Evolutionary conservation across 53 echinoderm and acorn worm species (phyloP), one percentile per base, ranked within the genome.

Genomic region (Luidia sarsii): DNA sequence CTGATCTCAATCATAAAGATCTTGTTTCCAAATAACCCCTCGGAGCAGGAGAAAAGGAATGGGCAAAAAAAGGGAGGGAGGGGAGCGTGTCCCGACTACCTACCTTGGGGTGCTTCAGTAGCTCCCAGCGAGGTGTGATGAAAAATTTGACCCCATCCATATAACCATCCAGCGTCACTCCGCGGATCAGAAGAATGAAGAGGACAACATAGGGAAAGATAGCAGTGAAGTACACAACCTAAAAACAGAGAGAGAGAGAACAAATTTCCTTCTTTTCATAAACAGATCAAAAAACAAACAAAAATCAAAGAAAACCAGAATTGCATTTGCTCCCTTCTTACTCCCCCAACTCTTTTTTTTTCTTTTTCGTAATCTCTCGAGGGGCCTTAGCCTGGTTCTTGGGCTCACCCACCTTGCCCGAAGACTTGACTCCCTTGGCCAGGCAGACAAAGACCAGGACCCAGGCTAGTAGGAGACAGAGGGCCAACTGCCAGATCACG

Each of bases 151-250:
- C 84, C 21, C 93, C 93, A 0, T 93, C 84, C 33, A 66, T 52
- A 34, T 86, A 80, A 2, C 93, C 93, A 21, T 82, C 83, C 27
- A 93, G 53, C 0, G 93, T 93, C 36, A 93, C 46, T 7, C 93
- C 93, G 20, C 90, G 84, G 87, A 93, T 87, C 35, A 93, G 75
- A 21, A 93, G 83, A 30, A 93, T 93, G 38, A 93, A 83, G 45
- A 93, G 90, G 16, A 93, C 93, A 7, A 87, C 31, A 51, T 93
- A 93, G 2, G 93, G 93, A 81, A 93, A 93, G 54, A 84, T 87
- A 33, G 93, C 93, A 10, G 93, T 93, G 64, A 93, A 93, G 79
- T 93, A 93, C n/a, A 93, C 93, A 22, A 93, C 89, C 87, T 87
- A 39, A 4, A 9, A 39, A 61, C 24, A 20, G 0, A 70, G 33